A percentile compares a stretch with the other conserved stretches of the same genome.
These are phyloP conservation scores for Meghimatium bilineatum DNA, from an alignment of 2,888 invertebrate genomes.

Conservation along the genomic window DNA sequence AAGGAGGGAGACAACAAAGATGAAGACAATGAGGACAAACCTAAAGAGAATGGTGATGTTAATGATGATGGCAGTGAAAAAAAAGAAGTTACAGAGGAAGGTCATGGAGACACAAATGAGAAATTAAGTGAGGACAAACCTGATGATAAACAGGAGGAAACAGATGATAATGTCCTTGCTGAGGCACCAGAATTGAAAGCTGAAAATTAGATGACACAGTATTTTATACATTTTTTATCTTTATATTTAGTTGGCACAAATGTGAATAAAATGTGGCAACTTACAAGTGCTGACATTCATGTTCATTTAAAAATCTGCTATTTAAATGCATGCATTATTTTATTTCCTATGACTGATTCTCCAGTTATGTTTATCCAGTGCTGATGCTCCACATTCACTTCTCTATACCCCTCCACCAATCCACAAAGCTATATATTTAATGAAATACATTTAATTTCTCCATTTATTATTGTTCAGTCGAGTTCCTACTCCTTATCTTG, in stretches of 20 bases:
- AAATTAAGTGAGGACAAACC: background rate
- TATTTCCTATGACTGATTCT: background rate
- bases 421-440: no score
- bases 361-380: background rate
- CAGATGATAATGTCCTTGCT: conserved; percentile 91
- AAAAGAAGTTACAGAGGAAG: conserved; percentile 21
- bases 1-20: conserved; percentile 40
- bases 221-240: background rate
- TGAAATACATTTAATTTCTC: no score
- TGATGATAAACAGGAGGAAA: background rate
- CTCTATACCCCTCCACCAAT: background rate
- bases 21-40: conserved; percentile 39
- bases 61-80: conserved; percentile 40
- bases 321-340: background rate
- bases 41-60: conserved; percentile 43
- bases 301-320: background rate
- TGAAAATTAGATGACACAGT: conserved; percentile 6
- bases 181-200: conserved; percentile 85
- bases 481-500: no score
- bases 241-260: background rate
- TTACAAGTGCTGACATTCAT: background rate
- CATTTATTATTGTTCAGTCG: no score
- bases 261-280: background rate
- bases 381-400: background rate
- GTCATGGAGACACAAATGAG: conserved; percentile 5